These are phyloP conservation scores for Percopsis omiscomaycus DNA, from an alignment of 2,797 vertebrate genomes.

Conservation along the genomic window DNA sequence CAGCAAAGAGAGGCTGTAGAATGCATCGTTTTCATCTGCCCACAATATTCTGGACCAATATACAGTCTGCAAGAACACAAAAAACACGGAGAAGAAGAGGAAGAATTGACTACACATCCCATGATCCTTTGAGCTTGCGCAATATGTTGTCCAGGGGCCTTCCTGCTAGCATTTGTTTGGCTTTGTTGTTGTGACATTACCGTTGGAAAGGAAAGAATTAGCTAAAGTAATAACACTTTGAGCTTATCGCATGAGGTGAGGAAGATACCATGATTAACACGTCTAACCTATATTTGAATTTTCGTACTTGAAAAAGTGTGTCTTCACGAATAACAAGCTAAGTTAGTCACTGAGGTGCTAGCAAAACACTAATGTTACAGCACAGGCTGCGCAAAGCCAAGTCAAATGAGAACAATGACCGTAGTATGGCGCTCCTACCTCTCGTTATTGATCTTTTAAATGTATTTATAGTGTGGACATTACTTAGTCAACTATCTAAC, in stretches of 20 bases:
- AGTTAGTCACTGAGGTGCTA: conserved; percentile 54
- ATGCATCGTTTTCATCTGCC: not conserved
- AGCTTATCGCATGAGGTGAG: conserved; percentile 72
- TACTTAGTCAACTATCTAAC: not conserved
- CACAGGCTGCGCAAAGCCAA: conserved; percentile 23
- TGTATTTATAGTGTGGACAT: too few species aligned
- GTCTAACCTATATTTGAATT: conserved; percentile 11
- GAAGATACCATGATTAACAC: not conserved
- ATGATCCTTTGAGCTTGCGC: conserved; percentile 66
- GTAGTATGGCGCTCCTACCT: too few species aligned
- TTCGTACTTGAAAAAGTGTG: not conserved
- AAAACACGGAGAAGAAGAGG: too few species aligned
- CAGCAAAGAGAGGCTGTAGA: too few species aligned
- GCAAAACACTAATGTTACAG: conserved; percentile 9
- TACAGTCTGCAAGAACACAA: too few species aligned
- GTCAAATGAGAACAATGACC: too few species aligned
- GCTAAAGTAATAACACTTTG: conserved; percentile 20
- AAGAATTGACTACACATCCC: conserved; percentile 66
- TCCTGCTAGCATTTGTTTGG: conserved; percentile 38
- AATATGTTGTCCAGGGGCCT: conserved; percentile 66
- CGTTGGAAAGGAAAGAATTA: conserved; percentile 29
- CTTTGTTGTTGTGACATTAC: conserved; percentile 60
- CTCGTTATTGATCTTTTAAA: too few species aligned
- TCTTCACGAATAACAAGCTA: conserved; percentile 30
- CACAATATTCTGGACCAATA: too few species aligned